Conservation (phyloP, 1,140 invertebrate genomes). For the Magallana gigas region DNA sequence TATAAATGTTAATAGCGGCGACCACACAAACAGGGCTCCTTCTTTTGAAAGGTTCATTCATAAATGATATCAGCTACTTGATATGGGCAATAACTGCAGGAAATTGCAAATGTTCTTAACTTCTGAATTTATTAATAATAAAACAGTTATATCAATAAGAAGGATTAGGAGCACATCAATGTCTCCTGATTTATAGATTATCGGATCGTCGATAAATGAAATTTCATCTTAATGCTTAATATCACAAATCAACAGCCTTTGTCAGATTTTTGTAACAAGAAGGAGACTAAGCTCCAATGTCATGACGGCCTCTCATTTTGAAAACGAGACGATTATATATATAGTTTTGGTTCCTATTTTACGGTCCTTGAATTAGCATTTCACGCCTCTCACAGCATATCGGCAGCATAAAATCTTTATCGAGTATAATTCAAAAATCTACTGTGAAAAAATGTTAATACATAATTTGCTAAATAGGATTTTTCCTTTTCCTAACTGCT, state of each 20-base stretch:
- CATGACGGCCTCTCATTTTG: background rate
- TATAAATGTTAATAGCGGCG: background rate
- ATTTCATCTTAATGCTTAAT: too few relatives aligned
- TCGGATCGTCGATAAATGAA: background rate
- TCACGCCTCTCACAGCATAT: too few relatives aligned
- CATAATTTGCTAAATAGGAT: too few relatives aligned
- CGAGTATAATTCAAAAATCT: too few relatives aligned
- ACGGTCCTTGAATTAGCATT: too few relatives aligned
- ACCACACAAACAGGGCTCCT: background rate
- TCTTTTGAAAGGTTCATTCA: background rate
- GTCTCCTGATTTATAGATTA: slow-evolving; percentile 32
- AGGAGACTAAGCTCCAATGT: background rate
- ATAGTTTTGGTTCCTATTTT: too few relatives aligned
- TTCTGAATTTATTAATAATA: slow-evolving; percentile 4
- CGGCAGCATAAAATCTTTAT: too few relatives aligned
- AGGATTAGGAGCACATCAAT: background rate
- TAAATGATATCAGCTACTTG: background rate
- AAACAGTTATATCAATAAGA: slow-evolving; percentile 15
- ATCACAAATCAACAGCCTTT: too few relatives aligned
- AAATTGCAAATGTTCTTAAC: background rate
- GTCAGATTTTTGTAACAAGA: too few relatives aligned
- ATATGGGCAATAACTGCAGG: background rate
- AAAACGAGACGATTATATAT: too few relatives aligned
- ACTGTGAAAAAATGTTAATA: too few relatives aligned
- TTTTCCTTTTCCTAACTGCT: too few relatives aligned